Conservation (phyloP, 1,140 invertebrate species). For the Dryas iulia region DNA sequence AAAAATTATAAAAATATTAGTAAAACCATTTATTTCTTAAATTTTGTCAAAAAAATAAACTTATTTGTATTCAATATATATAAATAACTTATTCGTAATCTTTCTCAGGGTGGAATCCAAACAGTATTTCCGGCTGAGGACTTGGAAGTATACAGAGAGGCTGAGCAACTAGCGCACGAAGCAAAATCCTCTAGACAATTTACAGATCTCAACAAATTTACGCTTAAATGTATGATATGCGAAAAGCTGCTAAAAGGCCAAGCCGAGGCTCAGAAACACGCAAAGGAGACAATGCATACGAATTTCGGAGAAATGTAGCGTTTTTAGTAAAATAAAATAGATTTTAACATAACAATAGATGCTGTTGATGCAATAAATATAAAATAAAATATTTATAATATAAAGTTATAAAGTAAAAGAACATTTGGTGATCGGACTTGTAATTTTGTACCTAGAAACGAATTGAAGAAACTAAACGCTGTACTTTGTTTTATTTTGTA, state of each 20-base stretch:
- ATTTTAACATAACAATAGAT: constrained; percentile 1
- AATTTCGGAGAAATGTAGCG: constrained; percentile 92
- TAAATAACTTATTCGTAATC: no score
- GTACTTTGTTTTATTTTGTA: neutral
- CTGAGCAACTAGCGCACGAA: constrained; percentile 91
- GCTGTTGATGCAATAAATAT: neutral
- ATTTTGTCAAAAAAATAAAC: no score
- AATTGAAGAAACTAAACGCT: neutral
- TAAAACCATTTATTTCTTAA: no score
- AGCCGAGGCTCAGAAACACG: constrained; percentile 90
- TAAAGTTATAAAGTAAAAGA: neutral
- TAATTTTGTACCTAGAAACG: constrained; percentile 1
- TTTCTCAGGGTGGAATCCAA: constrained; percentile 83
- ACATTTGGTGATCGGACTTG: neutral
- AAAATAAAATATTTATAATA: neutral
- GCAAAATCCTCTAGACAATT: constrained; percentile 93
- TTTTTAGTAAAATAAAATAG: constrained; percentile 8
- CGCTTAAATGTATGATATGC: constrained; percentile 90
- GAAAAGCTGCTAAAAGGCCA: constrained; percentile 88
- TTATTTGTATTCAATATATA: neutral
- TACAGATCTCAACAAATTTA: constrained; percentile 94
- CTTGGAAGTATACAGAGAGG: constrained; percentile 86
- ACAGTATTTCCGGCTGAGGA: constrained; percentile 92
- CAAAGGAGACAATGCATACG: constrained; percentile 90
- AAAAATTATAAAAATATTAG: no score